A percentile compares a stretch with the other conserved stretches of the same genome.
These are phyloP conservation scores for Drosophila silvestris DNA, from an alignment of 2,888 invertebrate genomes.

Conservation along the genomic window DNA sequence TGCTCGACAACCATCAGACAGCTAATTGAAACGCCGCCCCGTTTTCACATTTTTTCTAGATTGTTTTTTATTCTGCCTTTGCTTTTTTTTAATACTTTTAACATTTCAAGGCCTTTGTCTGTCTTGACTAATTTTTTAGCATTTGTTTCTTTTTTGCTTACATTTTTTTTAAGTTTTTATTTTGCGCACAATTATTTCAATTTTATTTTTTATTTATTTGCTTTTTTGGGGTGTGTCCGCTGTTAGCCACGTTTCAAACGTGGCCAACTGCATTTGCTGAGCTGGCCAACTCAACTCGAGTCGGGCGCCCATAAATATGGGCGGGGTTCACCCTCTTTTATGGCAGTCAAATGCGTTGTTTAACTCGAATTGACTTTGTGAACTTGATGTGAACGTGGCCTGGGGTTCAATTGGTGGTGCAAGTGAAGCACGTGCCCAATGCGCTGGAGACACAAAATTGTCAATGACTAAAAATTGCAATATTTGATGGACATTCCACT, in stretches of 20 bases:
- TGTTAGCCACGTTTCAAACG: slow-evolving; percentile 60
- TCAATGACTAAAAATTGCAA: slow-evolving; percentile 6
- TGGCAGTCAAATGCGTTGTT: slow-evolving; percentile 77
- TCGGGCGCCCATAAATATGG: slow-evolving; percentile 57
- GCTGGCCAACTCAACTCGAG: slow-evolving; percentile 44
- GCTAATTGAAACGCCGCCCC: slow-evolving; percentile 76
- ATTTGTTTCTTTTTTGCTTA: slow-evolving; percentile 22
- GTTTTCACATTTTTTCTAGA: slow-evolving; percentile 29
- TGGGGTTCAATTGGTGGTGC: slow-evolving; percentile 9
- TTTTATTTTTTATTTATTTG: slow-evolving; percentile 74
- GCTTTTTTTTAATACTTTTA: slow-evolving; percentile 14
- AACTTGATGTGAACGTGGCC: slow-evolving; percentile 72
- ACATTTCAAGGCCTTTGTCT: slow-evolving; percentile 58
- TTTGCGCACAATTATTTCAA: slow-evolving; percentile 60
- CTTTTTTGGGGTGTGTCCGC: slow-evolving; percentile 57
- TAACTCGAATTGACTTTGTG: slow-evolving; percentile 80
- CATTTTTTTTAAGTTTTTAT: slow-evolving; percentile 14
- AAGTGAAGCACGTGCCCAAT: slow-evolving; percentile 51
- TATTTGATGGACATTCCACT: slow-evolving; percentile 32
- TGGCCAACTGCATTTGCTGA: slow-evolving; percentile 50
- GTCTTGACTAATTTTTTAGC: slow-evolving; percentile 61
- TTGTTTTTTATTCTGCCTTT: slow-evolving; percentile 1
- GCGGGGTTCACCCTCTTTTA: slow-evolving; percentile 53
- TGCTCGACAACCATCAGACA: slow-evolving; percentile 67
- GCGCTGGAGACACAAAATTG: slow-evolving; percentile 19